Conservation (phyloP, 2,888 invertebrate species). For the Seira ritae region DNA sequence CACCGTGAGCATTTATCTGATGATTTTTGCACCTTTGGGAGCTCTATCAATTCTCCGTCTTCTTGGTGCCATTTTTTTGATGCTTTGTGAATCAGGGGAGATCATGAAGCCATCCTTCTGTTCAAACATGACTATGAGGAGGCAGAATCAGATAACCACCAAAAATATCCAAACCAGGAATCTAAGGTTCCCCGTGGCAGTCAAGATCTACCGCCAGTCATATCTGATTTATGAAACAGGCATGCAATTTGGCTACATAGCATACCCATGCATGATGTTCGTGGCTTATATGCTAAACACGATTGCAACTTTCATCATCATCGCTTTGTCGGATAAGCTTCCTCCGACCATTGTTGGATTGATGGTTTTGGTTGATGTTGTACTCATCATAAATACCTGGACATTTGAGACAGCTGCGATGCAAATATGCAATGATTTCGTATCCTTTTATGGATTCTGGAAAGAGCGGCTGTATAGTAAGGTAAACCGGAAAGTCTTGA, state of each 20-base stretch:
- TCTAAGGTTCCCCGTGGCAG: not conserved
- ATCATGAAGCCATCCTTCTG: no score
- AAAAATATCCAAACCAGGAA: not conserved
- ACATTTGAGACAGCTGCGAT: constrained; percentile 29
- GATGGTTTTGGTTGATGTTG: constrained; percentile 29
- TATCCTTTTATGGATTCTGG: constrained; percentile 12
- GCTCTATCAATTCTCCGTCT: no score
- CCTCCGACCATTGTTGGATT: not conserved
- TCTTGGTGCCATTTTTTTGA: no score
- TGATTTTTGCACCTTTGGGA: no score
- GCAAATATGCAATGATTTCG: not conserved
- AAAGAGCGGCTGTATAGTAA: not conserved
- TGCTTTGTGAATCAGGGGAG: no score
- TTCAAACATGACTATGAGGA: no score
- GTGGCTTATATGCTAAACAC: constrained; percentile 26
- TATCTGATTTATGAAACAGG: not conserved
- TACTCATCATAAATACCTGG: not conserved
- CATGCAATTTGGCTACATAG: constrained; percentile 14
- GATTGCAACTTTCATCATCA: constrained; percentile 22
- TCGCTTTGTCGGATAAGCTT: constrained; percentile 14
- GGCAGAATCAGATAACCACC: no score
- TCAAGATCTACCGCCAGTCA: not conserved
- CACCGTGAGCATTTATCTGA: no score
- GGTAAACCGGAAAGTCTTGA: not conserved
- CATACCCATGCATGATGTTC: constrained; percentile 16